Evolutionary conservation across 2,113 vertebrate genomes (phyloP).

Genomic region (Rhea americana): DNA sequence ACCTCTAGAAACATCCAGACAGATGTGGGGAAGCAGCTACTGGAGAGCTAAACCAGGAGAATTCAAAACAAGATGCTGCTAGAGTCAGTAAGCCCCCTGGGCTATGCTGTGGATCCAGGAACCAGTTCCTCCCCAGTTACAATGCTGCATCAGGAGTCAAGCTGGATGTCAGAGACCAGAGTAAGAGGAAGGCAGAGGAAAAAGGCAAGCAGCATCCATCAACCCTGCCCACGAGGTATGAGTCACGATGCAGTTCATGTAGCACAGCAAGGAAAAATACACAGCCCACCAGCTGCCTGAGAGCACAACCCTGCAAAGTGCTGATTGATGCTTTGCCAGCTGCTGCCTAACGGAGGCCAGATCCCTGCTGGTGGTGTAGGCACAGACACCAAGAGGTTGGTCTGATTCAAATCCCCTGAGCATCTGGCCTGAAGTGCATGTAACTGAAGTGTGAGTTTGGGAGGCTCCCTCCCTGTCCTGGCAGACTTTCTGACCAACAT

Average conservation of each 20-base stretch:
- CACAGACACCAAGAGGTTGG: neutral
- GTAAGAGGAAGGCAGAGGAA: neutral
- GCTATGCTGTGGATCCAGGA: fast-evolving
- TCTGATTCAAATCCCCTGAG: neutral
- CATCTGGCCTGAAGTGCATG: neutral
- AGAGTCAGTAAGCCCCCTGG: neutral
- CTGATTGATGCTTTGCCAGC: neutral
- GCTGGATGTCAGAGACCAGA: neutral
- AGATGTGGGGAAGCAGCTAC: neutral
- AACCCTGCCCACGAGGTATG: neutral
- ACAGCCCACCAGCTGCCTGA: neutral
- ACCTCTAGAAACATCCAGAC: fast-evolving
- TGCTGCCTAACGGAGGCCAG: neutral
- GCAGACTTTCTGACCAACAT: neutral
- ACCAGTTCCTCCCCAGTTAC: fast-evolving
- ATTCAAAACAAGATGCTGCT: neutral
- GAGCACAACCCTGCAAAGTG: neutral
- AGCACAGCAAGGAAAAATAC: neutral
- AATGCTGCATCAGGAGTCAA: neutral
- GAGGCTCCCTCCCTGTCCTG: neutral
- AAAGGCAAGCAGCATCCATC: neutral
- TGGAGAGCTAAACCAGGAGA: neutral
- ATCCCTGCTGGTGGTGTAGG: neutral
- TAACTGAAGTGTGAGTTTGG: neutral
- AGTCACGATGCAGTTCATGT: neutral